Base-by-base conservation (phyloP, 2,888 invertebrate species). In the Drosophila rellima region DNA sequence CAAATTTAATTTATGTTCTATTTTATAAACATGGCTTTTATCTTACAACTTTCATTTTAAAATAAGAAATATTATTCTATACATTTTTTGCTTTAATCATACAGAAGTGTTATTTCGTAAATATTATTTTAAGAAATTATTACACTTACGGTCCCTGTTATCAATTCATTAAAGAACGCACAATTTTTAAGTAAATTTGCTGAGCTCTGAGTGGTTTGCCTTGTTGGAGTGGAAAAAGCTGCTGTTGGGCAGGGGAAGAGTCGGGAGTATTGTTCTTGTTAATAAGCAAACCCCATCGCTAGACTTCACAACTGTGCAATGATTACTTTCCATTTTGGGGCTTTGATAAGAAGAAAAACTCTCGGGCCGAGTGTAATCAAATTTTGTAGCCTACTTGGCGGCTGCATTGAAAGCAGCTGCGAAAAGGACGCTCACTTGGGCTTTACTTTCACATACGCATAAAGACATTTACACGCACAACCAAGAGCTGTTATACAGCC, bases 391-490 rank as follows among this genome's bases (percentile, higher is more conserved):
- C 51, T 51, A 63, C 59, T 72, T 70, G 75, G 78, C 51, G 78
- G 76, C 48, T 74, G 74, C 65, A 70, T 23, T 62, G 60, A 61
- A 68, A 56, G 73, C 77, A 60, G 62, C 60, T 77, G 77, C 47
- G 51, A 40, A 67, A 52, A 78, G 60, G 42, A 73, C 52, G 54
- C 31, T 57, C 56, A 45, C 35, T 39, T 47, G 35, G 15, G n/a
- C 33, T 33, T 67, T 20, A 42, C 67, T 57, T 57, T 61, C 60
- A 13, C 39, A 55, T 35, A 39, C 26, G 23, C 57, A 74, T 76
- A 44, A 74, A 84, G 85, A 84, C 82, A 82, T 82, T 82, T 70
- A 78, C 85, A 87, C 82, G 80, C 88, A 84, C 82, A 70, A 55
- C 35, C 51, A 71, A 52, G 63, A 47, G 45, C 55, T 13, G 78